phyloP scores from a whole-genome alignment of 2,888 invertebrate species.

The Drepanosiphum platanoidis region DNA sequence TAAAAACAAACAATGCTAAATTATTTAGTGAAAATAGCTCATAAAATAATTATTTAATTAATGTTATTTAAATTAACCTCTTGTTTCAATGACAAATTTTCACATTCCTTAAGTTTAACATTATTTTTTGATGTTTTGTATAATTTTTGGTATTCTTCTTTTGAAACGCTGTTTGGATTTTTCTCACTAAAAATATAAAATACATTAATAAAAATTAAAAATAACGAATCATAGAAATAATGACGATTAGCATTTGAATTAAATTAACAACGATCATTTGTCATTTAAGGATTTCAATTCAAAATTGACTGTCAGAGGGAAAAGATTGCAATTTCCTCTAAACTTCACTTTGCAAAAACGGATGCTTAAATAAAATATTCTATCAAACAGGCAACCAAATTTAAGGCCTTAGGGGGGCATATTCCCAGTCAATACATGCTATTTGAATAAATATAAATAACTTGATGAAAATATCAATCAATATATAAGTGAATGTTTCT shows the following conservation, averaged over 20 bases:
- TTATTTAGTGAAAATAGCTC: not conserved
- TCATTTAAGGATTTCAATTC: not conserved
- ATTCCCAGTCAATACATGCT: no score
- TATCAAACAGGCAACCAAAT: no score
- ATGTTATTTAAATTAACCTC: slow-evolving; percentile 38
- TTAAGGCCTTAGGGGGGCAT: no score
- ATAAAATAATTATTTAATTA: not conserved
- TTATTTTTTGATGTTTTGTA: slow-evolving; percentile 56
- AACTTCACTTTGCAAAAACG: no score
- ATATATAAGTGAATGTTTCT: no score
- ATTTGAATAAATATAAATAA: no score
- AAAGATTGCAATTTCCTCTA: no score
- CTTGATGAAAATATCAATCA: no score
- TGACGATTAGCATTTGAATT: no score
- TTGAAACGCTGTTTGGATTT: slow-evolving; percentile 38
- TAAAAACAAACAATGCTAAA: not conserved
- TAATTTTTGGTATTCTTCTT: slow-evolving; percentile 55
- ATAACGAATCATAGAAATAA: no score
- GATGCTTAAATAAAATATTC: no score
- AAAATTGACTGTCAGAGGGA: no score
- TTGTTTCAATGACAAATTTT: slow-evolving; percentile 49
- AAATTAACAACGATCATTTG: not conserved
- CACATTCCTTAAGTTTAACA: slow-evolving; percentile 55
- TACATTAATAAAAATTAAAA: not conserved
- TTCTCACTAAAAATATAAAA: slow-evolving; percentile 37